Percentiles rank a stretch among this genome's conserved stretches.
Evolutionary conservation across 1,140 invertebrate species (phyloP).

Genomic region (Sycophaga agraensis): DNA sequence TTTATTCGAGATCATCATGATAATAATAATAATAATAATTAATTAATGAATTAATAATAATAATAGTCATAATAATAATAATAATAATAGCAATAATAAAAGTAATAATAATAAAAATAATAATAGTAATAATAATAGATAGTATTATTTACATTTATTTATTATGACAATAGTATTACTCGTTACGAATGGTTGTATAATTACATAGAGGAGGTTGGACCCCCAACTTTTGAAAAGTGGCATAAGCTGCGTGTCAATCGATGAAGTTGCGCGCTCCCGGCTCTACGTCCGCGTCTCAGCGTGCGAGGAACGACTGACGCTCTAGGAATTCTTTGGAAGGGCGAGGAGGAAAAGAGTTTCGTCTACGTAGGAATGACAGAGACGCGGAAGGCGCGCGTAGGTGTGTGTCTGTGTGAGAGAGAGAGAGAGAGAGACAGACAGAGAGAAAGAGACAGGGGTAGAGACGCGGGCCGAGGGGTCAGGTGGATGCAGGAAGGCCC

Average conservation of each 20-base stretch:
- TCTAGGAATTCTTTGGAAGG: no score
- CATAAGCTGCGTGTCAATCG: neutral
- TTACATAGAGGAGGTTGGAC: slow-evolving; percentile 53
- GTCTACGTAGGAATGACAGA: no score
- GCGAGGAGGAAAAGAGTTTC: no score
- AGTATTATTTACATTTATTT: slow-evolving; percentile 28
- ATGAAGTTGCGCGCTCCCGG: neutral
- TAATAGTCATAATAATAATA: slow-evolving; percentile 37
- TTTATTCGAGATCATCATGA: slow-evolving; percentile 55
- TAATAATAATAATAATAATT: slow-evolving; percentile 47
- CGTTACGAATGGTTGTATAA: slow-evolving; percentile 45
- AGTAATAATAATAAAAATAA: slow-evolving; percentile 35
- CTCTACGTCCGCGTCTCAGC: no score
- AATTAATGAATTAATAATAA: slow-evolving; percentile 38
- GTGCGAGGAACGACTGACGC: no score
- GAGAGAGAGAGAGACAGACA: no score
- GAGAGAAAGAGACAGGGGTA: no score
- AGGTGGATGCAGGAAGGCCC: no score
- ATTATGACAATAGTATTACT: slow-evolving; percentile 45
- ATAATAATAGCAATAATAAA: slow-evolving; percentile 37
- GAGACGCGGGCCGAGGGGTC: no score
- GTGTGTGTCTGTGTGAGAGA: no score
- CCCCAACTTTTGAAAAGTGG: no score
- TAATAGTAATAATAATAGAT: slow-evolving; percentile 21
- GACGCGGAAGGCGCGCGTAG: no score